These are phyloP conservation scores for Tetragnatha montana DNA, from an alignment of 2,888 invertebrate species.

Conservation along the genomic window DNA sequence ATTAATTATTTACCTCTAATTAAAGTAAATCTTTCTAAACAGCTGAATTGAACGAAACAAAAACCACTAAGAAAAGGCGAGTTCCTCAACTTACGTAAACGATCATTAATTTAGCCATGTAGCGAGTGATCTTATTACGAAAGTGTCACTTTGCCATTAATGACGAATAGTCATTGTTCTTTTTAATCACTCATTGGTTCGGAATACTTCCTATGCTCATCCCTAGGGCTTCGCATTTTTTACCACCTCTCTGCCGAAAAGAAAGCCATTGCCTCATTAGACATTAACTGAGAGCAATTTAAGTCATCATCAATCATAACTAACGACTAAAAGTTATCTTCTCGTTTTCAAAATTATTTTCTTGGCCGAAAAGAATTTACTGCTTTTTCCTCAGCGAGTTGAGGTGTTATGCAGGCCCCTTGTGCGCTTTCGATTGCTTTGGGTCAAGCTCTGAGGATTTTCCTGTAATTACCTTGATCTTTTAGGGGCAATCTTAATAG, in stretches of 20 bases:
- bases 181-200: conserved; percentile 64
- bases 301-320: conserved; percentile 69
- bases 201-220: conserved; percentile 50
- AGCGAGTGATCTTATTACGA: conserved; percentile 62
- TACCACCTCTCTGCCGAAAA: conserved; percentile 38
- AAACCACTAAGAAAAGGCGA: conserved; percentile 42
- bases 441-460: conserved; percentile 59
- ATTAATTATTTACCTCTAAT: conserved; percentile 39
- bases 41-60: conserved; percentile 32
- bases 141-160: conserved; percentile 64
- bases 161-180: conserved; percentile 62
- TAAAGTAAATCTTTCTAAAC: conserved; percentile 36
- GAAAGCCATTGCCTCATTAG: conserved; percentile 67
- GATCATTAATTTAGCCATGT: conserved; percentile 58
- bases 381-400: conserved; percentile 32
- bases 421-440: conserved; percentile 27
- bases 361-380: conserved; percentile 42
- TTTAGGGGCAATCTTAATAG: conserved; percentile 41
- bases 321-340: conserved; percentile 69
- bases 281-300: conserved; percentile 67
- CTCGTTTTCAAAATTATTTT: conserved; percentile 68
- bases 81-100: conserved; percentile 33
- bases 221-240: conserved; percentile 41
- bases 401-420: conserved; percentile 45
- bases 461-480: conserved; percentile 62